Base-by-base conservation (phyloP, 2,888 invertebrate genomes). In the Saturnia japonica region DNA sequence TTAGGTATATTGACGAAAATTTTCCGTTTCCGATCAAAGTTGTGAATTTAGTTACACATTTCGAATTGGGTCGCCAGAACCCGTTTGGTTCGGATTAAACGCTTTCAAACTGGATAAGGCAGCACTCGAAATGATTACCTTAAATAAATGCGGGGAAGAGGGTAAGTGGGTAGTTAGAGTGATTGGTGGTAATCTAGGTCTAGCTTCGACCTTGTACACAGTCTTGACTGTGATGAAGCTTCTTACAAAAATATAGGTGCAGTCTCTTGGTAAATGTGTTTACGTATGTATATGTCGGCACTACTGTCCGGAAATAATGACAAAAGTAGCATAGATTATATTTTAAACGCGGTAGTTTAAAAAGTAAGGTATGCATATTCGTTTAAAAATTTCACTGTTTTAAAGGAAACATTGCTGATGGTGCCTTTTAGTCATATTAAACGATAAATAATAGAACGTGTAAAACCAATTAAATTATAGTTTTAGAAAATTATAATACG, bases 101-200 rank as follows among this genome's bases (percentile, higher is more conserved):
- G 14, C 57, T 60, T 28, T 60, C 57, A 60, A 60, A 60, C 57
- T 60, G 28, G 28, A 60, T 60, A 60, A 60, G 57, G 14, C 14
- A 60, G 25, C 25, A 60, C 57, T 60, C 25, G 57, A 28, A 28
- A 28, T 60, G 57, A 60, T 60, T 60, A 60, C 57, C 14, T 28
- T 8, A 60, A 60, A 60, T 60, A 60, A 60, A 60, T 54, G 54
- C 54, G 22, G 54, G 22, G 54, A 60, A 60, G 28, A 60, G 57
- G 28, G 57, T 60, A 60, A 60, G 28, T 60, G 57, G 57, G 28
- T 28, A 12, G 28, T 60, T 60, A 28, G 3, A 60, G 28, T 25
- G 57, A 60, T 60, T 60, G 57, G 57, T 60, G 25, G 57, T 60
- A 25, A 28, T 60, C 57, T 60, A 60, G 57, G 2, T 60, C 57